Base-by-base conservation (phyloP, 1,140 invertebrate genomes). In the Drosophila melanica region DNA sequence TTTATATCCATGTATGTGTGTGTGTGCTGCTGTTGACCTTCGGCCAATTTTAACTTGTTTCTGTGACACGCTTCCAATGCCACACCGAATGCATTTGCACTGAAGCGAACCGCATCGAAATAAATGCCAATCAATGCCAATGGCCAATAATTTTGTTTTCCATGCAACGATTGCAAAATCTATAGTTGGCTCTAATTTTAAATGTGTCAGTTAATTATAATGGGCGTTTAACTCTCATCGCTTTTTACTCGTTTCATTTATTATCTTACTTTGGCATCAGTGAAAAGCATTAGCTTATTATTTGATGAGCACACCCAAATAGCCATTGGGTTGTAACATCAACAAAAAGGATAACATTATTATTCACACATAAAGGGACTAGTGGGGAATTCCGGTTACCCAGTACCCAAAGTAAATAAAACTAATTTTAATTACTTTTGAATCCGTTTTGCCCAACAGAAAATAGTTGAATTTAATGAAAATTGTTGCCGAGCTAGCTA, bases 51-150 rank as follows among this genome's bases (percentile, higher is more conserved):
- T 7, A 35, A 37, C 39, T 14, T 35, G 4, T 35, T 35, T 35
- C 2, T 35, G 33, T 10, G 27, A 7, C 27, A 27, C 27, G 27
- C 27, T 27, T 6, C 27, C 27, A 27, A 27, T 12, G 39, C 12
- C 39, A 8, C 47, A 50, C 11, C 11, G 58, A 67, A 33, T 58
- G 64, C 35, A 50, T 67, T 66, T 67, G 11, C 64, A 23, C 12
- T 16, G 1, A 18, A 33, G n/a, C 10, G 37, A 63, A 53, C 11
- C 33, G 30, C 53, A 50, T 39, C 45, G 12, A 9, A 27, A 63
- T 57, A 14, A 72, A 20, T 42, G 62, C 20, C 60, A 57, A 71
- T 70, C 67, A 62, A 16, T 23, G 20, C 20, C 18, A 37, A 14
- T 64, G 42, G 33, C 27, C 50, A 50, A 57, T 50, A 55, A 50